Conservation (phyloP, 2,797 vertebrate genomes). For the Sebastes taczanowskii region DNA sequence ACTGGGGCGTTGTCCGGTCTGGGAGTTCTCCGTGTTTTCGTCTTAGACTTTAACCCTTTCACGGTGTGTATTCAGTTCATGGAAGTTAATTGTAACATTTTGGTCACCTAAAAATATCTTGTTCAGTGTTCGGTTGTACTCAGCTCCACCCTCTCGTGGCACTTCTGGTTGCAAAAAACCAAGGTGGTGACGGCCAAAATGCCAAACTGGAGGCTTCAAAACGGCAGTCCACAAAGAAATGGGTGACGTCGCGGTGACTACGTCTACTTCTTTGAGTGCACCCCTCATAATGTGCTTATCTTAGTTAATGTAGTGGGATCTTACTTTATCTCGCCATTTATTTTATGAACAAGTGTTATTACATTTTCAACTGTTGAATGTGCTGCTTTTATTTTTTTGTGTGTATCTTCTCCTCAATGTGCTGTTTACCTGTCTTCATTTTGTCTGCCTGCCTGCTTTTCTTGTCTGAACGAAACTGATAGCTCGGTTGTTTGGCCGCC, state of each 20-base stretch:
- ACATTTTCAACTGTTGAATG: background rate
- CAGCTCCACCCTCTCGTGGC: too few relatives aligned
- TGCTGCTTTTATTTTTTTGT: conserved; percentile 2
- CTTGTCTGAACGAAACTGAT: conserved; percentile 17
- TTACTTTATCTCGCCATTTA: background rate
- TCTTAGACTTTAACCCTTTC: background rate
- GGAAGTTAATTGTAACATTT: background rate
- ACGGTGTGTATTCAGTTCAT: background rate
- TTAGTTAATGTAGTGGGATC: background rate
- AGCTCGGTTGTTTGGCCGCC: background rate
- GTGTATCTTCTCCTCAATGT: background rate
- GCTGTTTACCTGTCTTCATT: background rate
- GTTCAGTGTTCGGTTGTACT: background rate
- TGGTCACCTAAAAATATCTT: background rate
- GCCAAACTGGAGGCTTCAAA: too few relatives aligned
- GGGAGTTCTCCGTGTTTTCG: too few relatives aligned
- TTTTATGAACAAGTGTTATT: background rate
- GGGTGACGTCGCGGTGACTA: background rate
- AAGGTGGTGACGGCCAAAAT: too few relatives aligned
- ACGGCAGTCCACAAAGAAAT: too few relatives aligned
- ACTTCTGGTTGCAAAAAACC: too few relatives aligned
- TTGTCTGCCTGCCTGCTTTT: conserved; percentile 6
- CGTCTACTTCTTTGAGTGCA: background rate
- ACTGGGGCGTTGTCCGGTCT: background rate
- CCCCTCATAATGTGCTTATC: background rate